A percentile compares a stretch with the other conserved stretches of the same genome.
These are phyloP conservation scores for Pristionchus entomophagus DNA, from an alignment of 2,888 invertebrate species.

Conservation along the genomic window DNA sequence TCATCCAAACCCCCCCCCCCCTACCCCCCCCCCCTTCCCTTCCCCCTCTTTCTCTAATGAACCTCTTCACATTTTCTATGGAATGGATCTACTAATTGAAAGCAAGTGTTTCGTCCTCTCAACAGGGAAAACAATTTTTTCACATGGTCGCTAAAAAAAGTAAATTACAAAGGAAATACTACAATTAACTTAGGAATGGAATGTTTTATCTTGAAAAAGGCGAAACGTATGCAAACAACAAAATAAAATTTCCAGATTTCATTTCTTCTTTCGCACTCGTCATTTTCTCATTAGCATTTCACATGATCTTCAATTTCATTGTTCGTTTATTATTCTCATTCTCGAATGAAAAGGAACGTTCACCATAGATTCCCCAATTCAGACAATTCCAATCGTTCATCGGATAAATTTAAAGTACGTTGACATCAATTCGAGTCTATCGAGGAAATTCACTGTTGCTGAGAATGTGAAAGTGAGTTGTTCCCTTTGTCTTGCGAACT, in stretches of 20 bases:
- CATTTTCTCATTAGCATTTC: not conserved
- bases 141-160: not conserved
- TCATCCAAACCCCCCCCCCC: no score
- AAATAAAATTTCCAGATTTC: not conserved
- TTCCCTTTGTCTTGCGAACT: no score
- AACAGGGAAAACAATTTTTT: not conserved
- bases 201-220: no score
- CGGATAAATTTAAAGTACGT: constrained; percentile 23
- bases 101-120: not conserved
- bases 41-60: not conserved
- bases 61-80: not conserved
- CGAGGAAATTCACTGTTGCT: constrained; percentile 20
- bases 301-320: constrained; percentile 16
- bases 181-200: no score
- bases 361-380: not conserved
- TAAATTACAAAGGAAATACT: no score
- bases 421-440: not conserved
- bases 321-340: not conserved
- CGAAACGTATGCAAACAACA: no score
- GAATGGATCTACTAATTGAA: not conserved
- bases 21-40: no score
- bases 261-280: not conserved
- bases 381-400: constrained; percentile 19
- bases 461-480: constrained; percentile 14
- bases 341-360: not conserved